Base-by-base conservation (phyloP, 1,140 invertebrate species). In the Heliconius nattereri region DNA sequence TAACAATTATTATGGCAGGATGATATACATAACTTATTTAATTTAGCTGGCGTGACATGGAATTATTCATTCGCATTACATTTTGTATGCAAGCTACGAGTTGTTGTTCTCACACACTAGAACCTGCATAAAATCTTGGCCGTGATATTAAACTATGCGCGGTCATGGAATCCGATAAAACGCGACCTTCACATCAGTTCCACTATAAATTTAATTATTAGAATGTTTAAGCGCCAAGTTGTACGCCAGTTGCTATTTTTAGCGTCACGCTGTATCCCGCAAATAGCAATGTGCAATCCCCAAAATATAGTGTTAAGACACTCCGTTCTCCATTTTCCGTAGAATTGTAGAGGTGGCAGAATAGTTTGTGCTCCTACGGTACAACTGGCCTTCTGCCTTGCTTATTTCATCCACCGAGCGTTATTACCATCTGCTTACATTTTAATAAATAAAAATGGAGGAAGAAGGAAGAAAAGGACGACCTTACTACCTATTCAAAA, bases 121-220 rank as follows among this genome's bases (percentile, higher is more conserved):
- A 60, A 23, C n/a, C 60, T 66, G 60, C 60, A 66, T 66, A 66
- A 66, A 66, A 72, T 72, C 71, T 74, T 74, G 45, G 49, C 73
- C 73, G 73, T 74, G 73, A 54, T 72, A 72, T n/a, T 52, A 72
- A 57, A 66, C 60, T 66, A 66, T 66, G 26, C 60, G 23, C 60
- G 60, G 23, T 66, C 60, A 66, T 66, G 60, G n/a, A 79, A 79
- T 79, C 78, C 78, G 74, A 79, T 79, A 79, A 79, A 75, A 75
- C 49, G 35, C 37, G 71, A 75, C 75, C 75, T 80, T 80, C 79
- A 80, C 71, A 77, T 80, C 76, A 52, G 79, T 80, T 73, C 66
- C 79, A 76, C 35, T 26, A 35, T 71, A 19, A 77, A 60, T 57
- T 45, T 37, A 40, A 73, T 73, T 49, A 57, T 52, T 37, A 37